Evolutionary conservation across 2,113 vertebrate genomes (phyloP).

Genomic region (Nothocercus nigrocapillus): DNA sequence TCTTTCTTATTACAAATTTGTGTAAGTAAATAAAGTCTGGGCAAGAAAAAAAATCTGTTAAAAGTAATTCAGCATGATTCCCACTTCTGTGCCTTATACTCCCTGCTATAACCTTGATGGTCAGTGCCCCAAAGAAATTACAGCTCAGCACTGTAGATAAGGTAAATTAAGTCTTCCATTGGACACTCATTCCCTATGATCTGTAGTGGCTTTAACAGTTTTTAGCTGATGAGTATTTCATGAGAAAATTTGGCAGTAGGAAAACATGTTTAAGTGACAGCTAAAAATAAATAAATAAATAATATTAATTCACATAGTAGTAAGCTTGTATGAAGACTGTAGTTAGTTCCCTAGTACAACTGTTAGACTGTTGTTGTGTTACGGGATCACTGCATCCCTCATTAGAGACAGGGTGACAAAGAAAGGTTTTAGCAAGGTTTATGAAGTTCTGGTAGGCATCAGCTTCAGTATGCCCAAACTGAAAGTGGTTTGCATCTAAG

Average conservation of each 20-base stretch:
- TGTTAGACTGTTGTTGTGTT: neutral
- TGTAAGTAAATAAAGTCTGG: neutral
- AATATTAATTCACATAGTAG: no score
- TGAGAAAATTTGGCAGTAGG: neutral
- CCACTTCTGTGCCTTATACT: neutral
- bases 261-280: neutral
- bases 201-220: neutral
- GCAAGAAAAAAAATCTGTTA: neutral
- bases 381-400: fast-evolving
- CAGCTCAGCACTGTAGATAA: neutral
- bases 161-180: neutral
- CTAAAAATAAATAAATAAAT: neutral
- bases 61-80: neutral
- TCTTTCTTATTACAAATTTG: neutral
- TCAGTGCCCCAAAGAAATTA: neutral
- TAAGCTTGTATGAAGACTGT: neutral
- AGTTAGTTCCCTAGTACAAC: neutral
- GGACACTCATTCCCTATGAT: neutral
- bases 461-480: fast-evolving
- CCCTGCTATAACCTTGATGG: neutral
- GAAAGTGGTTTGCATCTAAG: fast-evolving
- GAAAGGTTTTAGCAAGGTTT: neutral
- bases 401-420: neutral
- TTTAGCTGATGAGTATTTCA: neutral
- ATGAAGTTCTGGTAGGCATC: neutral